Evolutionary conservation across 2,113 vertebrate genomes (phyloP), one percentile per base, ranked within the genome.

Genomic region (Porphyrio hochstetteri): DNA sequence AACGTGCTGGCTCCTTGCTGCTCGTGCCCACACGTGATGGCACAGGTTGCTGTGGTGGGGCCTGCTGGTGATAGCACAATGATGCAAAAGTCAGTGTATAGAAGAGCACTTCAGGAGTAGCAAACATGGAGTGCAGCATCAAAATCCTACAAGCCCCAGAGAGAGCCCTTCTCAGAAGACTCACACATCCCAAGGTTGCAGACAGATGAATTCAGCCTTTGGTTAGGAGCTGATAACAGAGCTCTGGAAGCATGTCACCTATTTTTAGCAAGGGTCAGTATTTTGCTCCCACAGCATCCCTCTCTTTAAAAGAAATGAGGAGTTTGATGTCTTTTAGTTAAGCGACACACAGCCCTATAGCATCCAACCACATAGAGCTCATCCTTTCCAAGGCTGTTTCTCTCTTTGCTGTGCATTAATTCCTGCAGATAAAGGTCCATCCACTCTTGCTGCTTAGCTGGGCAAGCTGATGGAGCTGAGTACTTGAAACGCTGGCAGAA

Each of bases 11-110:
- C 33, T 48, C 29, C 53, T n/a, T 64, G 42, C 33, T 79, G 65
- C 61, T 72, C 4, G 1, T 28, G 21, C 35, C 75, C 44, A 35
- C 52, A 10, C 9, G 10, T 36, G 1, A 11, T 1, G 10, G 75
- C 57, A 61, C 35, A n/a, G 53, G 4, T 6, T 9, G 23, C 48
- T 38, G 42, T 57, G 29, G 12, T 2, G 11, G 78, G 72, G 64
- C 24, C 35, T 3, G 7, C 12, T 63, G 59, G 76, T 0, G 9
- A 15, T 1, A 10, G 31, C 2, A 5, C 3, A 28, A 21, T 31
- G 21, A 61, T 27, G 36, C 17, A 83, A 46, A 78, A 65, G 13
- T 10, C 36, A 55, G 1, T 1, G 42, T 11, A 38, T 3, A 27
- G 40, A 53, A 35, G 42, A 79, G 35, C 25, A 8, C 35, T 55